Conservation (phyloP, 2,113 vertebrate genomes). For the Pygoscelis antarcticus region DNA sequence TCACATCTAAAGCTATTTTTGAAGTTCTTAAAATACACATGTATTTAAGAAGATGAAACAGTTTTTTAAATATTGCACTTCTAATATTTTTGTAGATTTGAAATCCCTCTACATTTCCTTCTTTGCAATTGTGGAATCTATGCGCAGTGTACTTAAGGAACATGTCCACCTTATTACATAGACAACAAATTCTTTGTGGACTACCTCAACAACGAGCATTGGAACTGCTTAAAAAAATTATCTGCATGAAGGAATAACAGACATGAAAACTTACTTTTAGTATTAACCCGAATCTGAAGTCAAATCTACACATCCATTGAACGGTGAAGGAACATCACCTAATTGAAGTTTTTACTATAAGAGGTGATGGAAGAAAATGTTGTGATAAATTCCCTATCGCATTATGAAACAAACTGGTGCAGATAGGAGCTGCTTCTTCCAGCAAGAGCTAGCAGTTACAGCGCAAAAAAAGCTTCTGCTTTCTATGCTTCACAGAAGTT, state of each 20-base stretch:
- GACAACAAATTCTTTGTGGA: background rate
- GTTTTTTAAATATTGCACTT: background rate
- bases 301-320: background rate
- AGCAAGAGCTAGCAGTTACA: background rate
- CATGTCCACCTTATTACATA: rapidly evolving
- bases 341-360: background rate
- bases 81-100: background rate
- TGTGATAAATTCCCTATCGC: background rate
- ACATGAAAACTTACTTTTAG: background rate
- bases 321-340: background rate
- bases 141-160: background rate
- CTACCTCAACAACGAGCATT: background rate
- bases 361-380: background rate
- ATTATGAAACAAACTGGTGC: background rate
- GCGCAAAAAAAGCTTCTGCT: background rate
- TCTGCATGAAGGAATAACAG: background rate
- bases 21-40: background rate
- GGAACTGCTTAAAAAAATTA: background rate
- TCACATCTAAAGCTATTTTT: background rate
- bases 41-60: background rate
- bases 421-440: background rate
- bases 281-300: background rate
- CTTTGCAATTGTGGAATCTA: background rate
- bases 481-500: background rate
- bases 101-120: background rate